Conservation (phyloP, 2,797 vertebrate genomes). For the Aldrovandia affinis region DNA sequence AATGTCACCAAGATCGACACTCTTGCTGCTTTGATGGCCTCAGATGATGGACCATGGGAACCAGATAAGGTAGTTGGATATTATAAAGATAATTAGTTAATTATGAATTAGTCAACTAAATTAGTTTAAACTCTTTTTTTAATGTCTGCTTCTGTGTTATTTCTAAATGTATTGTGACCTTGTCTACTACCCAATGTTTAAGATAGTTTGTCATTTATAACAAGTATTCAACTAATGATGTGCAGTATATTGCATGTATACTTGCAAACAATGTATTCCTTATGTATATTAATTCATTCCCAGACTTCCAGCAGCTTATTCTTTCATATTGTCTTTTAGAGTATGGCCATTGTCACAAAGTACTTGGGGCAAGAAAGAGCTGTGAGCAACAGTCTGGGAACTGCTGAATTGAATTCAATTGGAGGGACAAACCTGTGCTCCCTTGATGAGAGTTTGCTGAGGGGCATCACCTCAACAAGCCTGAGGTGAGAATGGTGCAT, state of each 20-base stretch:
- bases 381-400: constrained; percentile 58
- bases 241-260: background rate
- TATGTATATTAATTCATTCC: background rate
- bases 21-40: constrained; percentile 62
- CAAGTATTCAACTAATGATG: background rate
- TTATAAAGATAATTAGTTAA: too few relatives aligned
- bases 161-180: background rate
- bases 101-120: too few relatives aligned
- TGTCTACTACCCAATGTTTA: background rate
- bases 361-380: constrained; percentile 70
- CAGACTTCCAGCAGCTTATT: background rate
- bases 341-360: constrained; percentile 62
- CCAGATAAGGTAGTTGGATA: constrained; percentile 56
- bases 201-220: constrained; percentile 11
- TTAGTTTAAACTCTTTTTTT: too few relatives aligned
- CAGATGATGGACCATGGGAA: constrained; percentile 60
- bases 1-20: constrained; percentile 67
- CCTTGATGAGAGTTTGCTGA: constrained; percentile 51
- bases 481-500: constrained; percentile 60
- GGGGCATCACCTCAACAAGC: constrained; percentile 52
- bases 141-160: background rate
- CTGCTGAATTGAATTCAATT: constrained; percentile 60
- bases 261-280: background rate
- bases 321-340: constrained; percentile 51
- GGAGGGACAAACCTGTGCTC: constrained; percentile 66